These are phyloP conservation scores for Salvator merianae DNA, from an alignment of 2,113 vertebrate genomes.

Conservation along the genomic window DNA sequence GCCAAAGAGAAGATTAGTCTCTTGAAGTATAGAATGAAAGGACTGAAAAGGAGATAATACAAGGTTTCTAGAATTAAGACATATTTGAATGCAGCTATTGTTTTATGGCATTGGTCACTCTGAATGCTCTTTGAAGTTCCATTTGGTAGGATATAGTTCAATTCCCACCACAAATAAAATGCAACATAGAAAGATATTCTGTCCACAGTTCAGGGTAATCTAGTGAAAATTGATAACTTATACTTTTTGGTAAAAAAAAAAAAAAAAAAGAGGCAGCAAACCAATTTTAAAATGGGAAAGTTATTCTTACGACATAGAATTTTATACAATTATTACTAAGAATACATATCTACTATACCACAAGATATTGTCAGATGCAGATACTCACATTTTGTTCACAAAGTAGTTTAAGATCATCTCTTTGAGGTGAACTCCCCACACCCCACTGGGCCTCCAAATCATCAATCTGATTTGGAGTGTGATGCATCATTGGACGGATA, in stretches of 20 bases:
- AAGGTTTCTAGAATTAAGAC: background rate
- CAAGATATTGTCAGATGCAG: background rate
- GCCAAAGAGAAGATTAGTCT: background rate
- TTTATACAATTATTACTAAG: background rate
- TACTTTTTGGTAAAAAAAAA: background rate
- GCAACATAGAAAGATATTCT: background rate
- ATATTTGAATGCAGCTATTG: background rate
- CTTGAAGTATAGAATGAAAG: background rate
- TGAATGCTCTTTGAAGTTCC: background rate
- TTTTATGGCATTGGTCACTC: background rate
- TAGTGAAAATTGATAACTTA: background rate
- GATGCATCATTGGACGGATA: slow-evolving; percentile 79
- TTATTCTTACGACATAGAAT: background rate
- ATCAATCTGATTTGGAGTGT: slow-evolving; percentile 86
- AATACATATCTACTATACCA: slow-evolving; percentile 17
- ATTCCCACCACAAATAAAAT: background rate
- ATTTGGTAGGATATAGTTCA: background rate
- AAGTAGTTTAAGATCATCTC: slow-evolving; percentile 97
- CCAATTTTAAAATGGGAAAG: background rate
- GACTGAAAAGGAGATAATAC: background rate
- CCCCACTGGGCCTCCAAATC: slow-evolving; percentile 95
- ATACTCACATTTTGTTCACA: slow-evolving; percentile 96
- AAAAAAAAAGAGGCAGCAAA: background rate
- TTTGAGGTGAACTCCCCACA: slow-evolving; percentile 96
- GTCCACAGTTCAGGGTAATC: background rate